phyloP scores from a whole-genome alignment of 2,888 invertebrate species.

The Ochropleura leucogaster region DNA sequence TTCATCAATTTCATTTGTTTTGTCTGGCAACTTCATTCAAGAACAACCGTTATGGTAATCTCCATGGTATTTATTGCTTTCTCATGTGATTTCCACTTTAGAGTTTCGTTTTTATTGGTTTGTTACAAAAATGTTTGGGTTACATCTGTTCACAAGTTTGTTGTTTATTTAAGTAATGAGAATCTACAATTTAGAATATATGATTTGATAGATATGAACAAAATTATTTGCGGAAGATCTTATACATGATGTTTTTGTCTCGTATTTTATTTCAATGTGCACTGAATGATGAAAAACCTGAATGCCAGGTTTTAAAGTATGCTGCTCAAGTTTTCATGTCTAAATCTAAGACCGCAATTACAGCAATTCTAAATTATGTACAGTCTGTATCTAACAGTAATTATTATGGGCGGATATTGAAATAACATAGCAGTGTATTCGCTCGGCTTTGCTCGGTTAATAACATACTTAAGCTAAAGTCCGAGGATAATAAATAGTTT shows the following conservation, averaged over 20 bases:
- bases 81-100: slow-evolving; percentile 65
- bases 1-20: background rate
- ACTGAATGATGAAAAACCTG: background rate
- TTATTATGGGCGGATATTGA: slow-evolving; percentile 60
- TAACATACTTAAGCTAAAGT: slow-evolving; percentile 66
- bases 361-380: slow-evolving; percentile 1
- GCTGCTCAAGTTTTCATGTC: background rate
- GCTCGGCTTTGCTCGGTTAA: slow-evolving; percentile 52
- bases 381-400: slow-evolving; percentile 24
- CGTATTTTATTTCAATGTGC: background rate
- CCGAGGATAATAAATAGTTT: slow-evolving; percentile 68
- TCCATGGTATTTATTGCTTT: slow-evolving; percentile 70
- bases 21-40: background rate
- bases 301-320: background rate
- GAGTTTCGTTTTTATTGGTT: slow-evolving; percentile 40
- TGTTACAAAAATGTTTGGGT: slow-evolving; percentile 12
- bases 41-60: slow-evolving; percentile 65
- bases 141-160: background rate
- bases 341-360: background rate
- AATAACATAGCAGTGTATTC: slow-evolving; percentile 55
- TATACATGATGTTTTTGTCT: background rate
- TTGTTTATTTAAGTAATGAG: background rate
- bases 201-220: background rate
- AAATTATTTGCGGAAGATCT: background rate
- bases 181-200: background rate